These are phyloP conservation scores for Ammodramus savannarum DNA, from an alignment of 2,113 vertebrate genomes.

Conservation along the genomic window DNA sequence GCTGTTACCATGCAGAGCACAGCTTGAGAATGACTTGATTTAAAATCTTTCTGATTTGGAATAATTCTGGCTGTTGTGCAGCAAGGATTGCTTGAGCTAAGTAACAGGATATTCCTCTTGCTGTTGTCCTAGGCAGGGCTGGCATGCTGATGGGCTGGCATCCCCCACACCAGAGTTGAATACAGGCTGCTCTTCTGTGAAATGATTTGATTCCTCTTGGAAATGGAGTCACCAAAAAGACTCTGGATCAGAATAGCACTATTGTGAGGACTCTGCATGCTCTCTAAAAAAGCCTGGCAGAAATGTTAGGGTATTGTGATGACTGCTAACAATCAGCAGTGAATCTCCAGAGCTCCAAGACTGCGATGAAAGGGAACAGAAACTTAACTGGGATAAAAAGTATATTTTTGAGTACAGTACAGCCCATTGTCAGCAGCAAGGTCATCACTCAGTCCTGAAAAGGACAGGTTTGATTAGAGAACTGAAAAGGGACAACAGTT, in stretches of 20 bases:
- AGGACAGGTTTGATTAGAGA: not conserved
- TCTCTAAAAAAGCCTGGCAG: not conserved
- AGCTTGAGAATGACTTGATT: not conserved
- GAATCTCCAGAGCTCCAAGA: not conserved
- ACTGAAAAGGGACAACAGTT: not conserved
- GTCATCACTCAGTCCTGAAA: not conserved
- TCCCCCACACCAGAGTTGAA: not conserved
- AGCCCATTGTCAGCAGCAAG: fast-evolving
- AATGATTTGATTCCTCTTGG: not conserved
- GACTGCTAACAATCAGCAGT: not conserved
- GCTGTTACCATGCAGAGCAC: not conserved
- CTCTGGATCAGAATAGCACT: not conserved
- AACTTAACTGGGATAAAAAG: not conserved
- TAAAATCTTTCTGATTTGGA: not conserved
- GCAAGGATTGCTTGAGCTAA: not conserved
- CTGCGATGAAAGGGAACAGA: not conserved
- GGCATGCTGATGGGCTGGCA: not conserved
- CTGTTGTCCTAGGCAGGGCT: not conserved
- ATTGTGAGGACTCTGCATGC: not conserved
- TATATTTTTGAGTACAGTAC: not conserved
- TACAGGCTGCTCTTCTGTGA: not conserved
- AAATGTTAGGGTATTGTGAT: not conserved
- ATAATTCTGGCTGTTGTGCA: not conserved
- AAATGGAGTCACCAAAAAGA: not conserved
- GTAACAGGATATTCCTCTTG: not conserved